These are phyloP conservation scores for Amphipoea oculea DNA, from an alignment of 2,888 invertebrate genomes.

Conservation along the genomic window DNA sequence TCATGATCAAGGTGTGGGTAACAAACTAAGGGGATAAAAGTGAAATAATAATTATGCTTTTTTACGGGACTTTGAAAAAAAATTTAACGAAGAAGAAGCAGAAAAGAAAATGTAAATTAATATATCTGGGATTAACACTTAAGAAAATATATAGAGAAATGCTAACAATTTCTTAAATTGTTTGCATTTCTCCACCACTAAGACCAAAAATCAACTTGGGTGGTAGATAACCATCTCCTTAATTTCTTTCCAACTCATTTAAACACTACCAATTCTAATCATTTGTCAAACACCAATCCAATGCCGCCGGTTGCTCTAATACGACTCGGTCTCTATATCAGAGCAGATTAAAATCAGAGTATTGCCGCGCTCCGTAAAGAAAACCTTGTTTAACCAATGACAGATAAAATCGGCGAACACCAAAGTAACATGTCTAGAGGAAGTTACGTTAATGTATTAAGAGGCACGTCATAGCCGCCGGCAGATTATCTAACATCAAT, in stretches of 20 bases:
- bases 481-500: conserved; percentile 70
- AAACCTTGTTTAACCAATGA: conserved; percentile 69
- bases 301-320: conserved; percentile 47
- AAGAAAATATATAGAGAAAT: background rate
- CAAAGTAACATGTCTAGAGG: conserved; percentile 65
- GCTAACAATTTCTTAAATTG: background rate
- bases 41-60: background rate
- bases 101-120: background rate
- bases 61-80: background rate
- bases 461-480: conserved; percentile 66
- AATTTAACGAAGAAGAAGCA: background rate
- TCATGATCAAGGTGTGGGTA: conserved; percentile 2
- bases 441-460: conserved; percentile 67
- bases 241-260: conserved; percentile 5
- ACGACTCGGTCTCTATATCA: conserved; percentile 47
- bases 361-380: conserved; percentile 61
- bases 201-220: background rate
- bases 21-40: background rate
- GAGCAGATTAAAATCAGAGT: conserved; percentile 60
- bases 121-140: background rate
- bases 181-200: background rate
- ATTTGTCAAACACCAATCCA: conserved; percentile 41
- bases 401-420: conserved; percentile 69
- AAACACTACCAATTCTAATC: conserved; percentile 17
- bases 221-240: conserved; percentile 1